These are phyloP conservation scores for Platyscapa corneri DNA, from an alignment of 1,140 invertebrate species.

Conservation along the genomic window DNA sequence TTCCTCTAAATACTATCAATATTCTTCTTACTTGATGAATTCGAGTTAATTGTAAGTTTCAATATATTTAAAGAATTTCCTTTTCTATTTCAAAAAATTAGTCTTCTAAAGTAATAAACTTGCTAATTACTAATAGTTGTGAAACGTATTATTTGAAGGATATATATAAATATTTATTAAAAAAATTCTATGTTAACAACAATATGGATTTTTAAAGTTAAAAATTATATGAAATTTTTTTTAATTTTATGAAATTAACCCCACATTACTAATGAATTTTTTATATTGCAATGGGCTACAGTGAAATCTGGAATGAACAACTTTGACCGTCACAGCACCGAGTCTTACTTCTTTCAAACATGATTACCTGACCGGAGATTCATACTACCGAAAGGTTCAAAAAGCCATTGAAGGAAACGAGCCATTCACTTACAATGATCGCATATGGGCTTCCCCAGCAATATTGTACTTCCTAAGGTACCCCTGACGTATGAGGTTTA, in stretches of 20 bases:
- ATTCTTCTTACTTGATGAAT: conserved; percentile 74
- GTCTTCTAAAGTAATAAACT: not conserved
- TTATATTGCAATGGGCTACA: conserved; percentile 55
- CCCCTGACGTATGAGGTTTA: conserved; percentile 77
- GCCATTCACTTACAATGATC: conserved; percentile 55
- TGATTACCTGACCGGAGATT: conserved; percentile 61
- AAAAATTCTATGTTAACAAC: too few species aligned
- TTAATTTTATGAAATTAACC: too few species aligned
- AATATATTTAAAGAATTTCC: not conserved
- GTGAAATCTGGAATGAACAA: conserved; percentile 69
- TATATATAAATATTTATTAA: too few species aligned
- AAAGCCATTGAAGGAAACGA: conserved; percentile 63
- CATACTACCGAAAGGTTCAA: conserved; percentile 61
- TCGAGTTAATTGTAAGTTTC: conserved; percentile 67
- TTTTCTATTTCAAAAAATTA: too few species aligned
- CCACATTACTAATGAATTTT: not conserved
- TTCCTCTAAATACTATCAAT: conserved; percentile 74
- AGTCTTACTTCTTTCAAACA: conserved; percentile 66
- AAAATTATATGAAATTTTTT: too few species aligned
- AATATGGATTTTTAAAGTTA: too few species aligned
- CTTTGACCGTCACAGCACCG: conserved; percentile 66
- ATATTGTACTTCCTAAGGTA: conserved; percentile 81
- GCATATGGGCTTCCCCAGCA: conserved; percentile 76
- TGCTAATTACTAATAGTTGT: too few species aligned
- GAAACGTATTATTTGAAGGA: too few species aligned